These are phyloP conservation scores for Monopis laevigella DNA, from an alignment of 2,888 invertebrate species.

Conservation along the genomic window DNA sequence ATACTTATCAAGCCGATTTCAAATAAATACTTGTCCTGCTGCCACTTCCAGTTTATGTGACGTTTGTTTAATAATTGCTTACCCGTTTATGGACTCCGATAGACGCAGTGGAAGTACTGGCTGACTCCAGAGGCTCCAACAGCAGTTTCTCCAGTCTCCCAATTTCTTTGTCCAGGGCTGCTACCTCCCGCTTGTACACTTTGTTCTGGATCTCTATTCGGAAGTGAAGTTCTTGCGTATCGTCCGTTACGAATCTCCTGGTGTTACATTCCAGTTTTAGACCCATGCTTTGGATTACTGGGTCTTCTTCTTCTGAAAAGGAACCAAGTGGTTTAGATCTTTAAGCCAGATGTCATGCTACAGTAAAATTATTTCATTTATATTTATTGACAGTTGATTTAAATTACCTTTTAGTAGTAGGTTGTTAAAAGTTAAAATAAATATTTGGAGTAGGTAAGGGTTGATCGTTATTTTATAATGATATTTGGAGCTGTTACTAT, in stretches of 20 bases:
- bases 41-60: no score
- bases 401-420: no score
- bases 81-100: slow-evolving; percentile 45
- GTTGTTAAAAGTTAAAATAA: no score
- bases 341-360: no score
- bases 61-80: slow-evolving; percentile 18
- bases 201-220: slow-evolving; percentile 91
- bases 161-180: slow-evolving; percentile 81
- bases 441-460: no score
- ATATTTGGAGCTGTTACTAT: no score
- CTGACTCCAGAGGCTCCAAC: slow-evolving; percentile 69
- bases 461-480: no score
- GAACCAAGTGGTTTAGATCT: no score
- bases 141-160: slow-evolving; percentile 76
- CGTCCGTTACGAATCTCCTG: slow-evolving; percentile 83
- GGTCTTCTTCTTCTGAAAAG: slow-evolving; percentile 77
- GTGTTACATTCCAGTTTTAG: slow-evolving; percentile 90
- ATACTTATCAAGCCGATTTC: no score
- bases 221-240: slow-evolving; percentile 82
- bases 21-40: no score
- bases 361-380: no score
- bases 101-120: slow-evolving; percentile 63
- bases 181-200: slow-evolving; percentile 86
- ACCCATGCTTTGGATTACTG: slow-evolving; percentile 88
- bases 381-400: no score